Evolutionary conservation across 1,140 invertebrate species (phyloP).

Genomic region (Ips typographus): DNA sequence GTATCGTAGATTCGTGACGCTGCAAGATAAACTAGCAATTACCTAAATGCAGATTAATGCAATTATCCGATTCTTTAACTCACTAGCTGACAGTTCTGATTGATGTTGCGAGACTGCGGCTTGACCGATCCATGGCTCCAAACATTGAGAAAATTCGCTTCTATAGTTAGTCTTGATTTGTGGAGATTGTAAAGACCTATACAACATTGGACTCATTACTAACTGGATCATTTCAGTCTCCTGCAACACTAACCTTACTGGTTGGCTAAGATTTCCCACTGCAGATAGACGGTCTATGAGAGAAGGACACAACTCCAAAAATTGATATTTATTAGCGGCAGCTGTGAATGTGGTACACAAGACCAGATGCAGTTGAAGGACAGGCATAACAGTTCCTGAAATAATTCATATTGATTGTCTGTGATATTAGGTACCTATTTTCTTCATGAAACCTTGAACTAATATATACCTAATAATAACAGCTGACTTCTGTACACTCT

Average conservation of each 20-base stretch:
- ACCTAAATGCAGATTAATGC: background rate
- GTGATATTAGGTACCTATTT: background rate
- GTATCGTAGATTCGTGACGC: conserved; percentile 47
- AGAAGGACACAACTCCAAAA: conserved; percentile 67
- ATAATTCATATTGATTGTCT: conserved; percentile 1
- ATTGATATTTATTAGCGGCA: conserved; percentile 70
- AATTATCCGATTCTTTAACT: background rate
- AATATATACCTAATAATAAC: conserved; percentile 55
- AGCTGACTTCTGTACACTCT: conserved; percentile 64
- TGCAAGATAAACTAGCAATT: conserved; percentile 21
- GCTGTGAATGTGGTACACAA: conserved; percentile 68
- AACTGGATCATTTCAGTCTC: conserved; percentile 21
- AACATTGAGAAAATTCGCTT: conserved; percentile 62
- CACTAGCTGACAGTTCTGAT: conserved; percentile 47
- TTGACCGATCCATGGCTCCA: conserved; percentile 64
- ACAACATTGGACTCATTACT: background rate
- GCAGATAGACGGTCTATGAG: conserved; percentile 65
- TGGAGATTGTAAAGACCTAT: conserved; percentile 56
- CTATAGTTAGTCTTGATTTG: conserved; percentile 66
- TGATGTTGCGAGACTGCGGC: conserved; percentile 49
- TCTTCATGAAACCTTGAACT: background rate
- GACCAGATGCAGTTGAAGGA: conserved; percentile 66
- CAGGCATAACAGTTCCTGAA: conserved; percentile 63
- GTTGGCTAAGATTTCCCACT: conserved; percentile 67
- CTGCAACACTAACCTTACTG: conserved; percentile 55